These are phyloP conservation scores for Tangara arthus DNA, from an alignment of 2,797 vertebrate genomes.

Conservation along the genomic window DNA sequence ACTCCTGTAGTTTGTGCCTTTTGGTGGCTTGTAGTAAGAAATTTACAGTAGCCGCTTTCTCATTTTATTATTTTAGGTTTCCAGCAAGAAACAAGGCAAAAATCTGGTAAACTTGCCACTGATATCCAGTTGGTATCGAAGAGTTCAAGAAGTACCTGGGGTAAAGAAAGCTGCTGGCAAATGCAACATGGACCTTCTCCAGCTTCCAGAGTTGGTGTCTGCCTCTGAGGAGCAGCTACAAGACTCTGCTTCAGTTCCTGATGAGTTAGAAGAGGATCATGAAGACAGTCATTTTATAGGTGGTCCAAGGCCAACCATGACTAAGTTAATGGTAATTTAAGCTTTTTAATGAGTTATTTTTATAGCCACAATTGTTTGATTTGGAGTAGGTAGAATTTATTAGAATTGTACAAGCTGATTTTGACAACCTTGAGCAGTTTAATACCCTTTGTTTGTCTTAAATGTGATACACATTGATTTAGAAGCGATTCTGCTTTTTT, in stretches of 20 bases:
- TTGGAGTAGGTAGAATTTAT: background rate
- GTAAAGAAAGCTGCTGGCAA: constrained; percentile 80
- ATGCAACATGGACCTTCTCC: constrained; percentile 82
- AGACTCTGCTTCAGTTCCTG: background rate
- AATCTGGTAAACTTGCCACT: constrained; percentile 79
- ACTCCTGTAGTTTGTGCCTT: background rate
- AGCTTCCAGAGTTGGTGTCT: constrained; percentile 30
- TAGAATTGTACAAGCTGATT: background rate
- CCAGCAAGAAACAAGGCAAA: constrained; percentile 64
- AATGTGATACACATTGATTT: background rate
- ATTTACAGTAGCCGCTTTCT: background rate
- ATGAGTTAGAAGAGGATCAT: constrained; percentile 67
- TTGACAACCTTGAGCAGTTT: background rate
- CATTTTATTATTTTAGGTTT: constrained; percentile 72
- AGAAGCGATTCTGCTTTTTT: background rate
- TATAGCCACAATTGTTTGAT: background rate
- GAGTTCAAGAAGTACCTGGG: constrained; percentile 86
- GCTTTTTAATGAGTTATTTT: background rate
- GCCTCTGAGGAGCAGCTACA: background rate
- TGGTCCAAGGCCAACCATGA: constrained; percentile 94
- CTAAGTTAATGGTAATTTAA: constrained; percentile 89
- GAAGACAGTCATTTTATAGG: constrained; percentile 82
- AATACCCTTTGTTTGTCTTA: background rate
- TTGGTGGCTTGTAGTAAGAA: constrained; percentile 32
- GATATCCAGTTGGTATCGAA: constrained; percentile 85